A percentile compares a stretch with the other conserved stretches of the same genome.
phyloP scores from a whole-genome alignment of 2,797 vertebrate species.

The Okamejei kenojei region DNA sequence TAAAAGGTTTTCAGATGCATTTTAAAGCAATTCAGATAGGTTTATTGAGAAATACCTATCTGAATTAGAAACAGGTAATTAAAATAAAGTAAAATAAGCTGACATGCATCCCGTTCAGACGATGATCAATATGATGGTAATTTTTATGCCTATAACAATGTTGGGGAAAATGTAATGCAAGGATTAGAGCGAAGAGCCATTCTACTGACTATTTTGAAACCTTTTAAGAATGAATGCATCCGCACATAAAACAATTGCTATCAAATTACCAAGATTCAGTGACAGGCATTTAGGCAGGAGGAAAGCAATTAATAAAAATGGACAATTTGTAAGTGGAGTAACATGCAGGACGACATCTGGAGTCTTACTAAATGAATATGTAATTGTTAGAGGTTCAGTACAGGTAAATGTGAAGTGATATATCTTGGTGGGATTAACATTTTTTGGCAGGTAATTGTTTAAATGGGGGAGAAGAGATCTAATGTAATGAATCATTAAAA shows the following conservation, averaged over 20 bases:
- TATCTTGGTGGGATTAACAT: too few species aligned
- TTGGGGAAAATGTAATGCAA: not conserved
- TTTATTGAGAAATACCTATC: not conserved
- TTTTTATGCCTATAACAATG: not conserved
- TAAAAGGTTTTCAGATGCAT: too few species aligned
- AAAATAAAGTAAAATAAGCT: too few species aligned
- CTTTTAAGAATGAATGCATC: not conserved
- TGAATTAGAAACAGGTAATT: not conserved
- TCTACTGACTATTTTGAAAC: not conserved
- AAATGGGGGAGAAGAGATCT: too few species aligned
- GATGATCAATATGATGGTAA: not conserved
- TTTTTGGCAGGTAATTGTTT: too few species aligned
- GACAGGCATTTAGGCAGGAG: too few species aligned
- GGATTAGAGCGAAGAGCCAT: not conserved
- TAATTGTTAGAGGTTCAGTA: too few species aligned
- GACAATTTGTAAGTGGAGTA: not conserved
- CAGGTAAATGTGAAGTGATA: too few species aligned
- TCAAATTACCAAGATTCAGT: not conserved
- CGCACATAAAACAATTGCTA: not conserved
- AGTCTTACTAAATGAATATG: too few species aligned
- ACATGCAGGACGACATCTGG: not conserved
- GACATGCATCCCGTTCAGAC: too few species aligned
- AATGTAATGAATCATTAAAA: too few species aligned
- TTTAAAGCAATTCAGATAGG: too few species aligned
- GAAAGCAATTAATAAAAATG: not conserved